Evolutionary conservation across 2,888 invertebrate genomes (phyloP), one percentile per base, ranked within the genome.

Genomic region (Dolichomitus sp.): DNA sequence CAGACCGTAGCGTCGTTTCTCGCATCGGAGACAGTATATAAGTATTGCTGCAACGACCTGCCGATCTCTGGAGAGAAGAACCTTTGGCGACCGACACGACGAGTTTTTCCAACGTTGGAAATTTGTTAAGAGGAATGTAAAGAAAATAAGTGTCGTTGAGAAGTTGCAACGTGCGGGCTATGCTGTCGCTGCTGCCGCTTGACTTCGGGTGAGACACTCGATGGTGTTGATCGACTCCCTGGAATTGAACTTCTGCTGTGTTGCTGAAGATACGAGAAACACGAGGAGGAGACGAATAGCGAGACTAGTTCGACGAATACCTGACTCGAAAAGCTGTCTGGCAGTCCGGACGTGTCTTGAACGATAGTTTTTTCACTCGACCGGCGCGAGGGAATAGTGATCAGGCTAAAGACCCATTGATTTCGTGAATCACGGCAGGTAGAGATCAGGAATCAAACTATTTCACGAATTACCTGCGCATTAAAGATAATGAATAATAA

Each of bases 91-190:
- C 85, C 84, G 87, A 79, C 86, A 84, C 83, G 85, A 86, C 87
- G 84, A 88, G 83, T 88, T 89, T 89, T 89, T 75, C 82, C 79
- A n/a, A 17, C 80, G 76, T 76, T 80, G 85, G 85, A 89, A 90
- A 89, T 90, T 89, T 89, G 89, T 90, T 88, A 88, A 87, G 86
- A 83, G 88, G 89, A 86, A 87, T 87, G 87, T 87, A 85, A 88
- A 89, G 84, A 87, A 84, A 89, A 89, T 85, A 85, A 75, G 75
- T 75, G 66, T 66, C 75, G 75, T 74, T 23, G 52, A 37, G 40
- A 74, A 12, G 40, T 30, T 23, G 48, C 73, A 37, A 23, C 52
- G 52, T 17, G 66, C 19, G 37, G 66, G 57, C 30, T 78, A 76
- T 77, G 33, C 75, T 77, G 75, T 30, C 45, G 61, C 27, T 23